Percentiles rank a stretch among this genome's conserved stretches.
phyloP scores from a whole-genome alignment of 2,797 vertebrate genomes.

The Microhierax caerulescens region DNA sequence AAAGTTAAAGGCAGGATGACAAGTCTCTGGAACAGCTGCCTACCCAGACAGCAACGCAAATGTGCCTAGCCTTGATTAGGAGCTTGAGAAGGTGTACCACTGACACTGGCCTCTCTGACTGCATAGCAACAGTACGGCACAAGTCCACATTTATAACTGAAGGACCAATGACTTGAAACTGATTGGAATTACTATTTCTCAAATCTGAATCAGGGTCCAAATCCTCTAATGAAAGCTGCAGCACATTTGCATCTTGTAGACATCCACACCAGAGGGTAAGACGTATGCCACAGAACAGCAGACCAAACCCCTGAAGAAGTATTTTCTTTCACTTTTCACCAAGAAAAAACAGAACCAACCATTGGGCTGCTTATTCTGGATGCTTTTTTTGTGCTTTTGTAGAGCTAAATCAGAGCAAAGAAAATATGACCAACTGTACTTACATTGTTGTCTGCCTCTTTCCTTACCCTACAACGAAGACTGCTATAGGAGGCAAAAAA shows the following conservation, averaged over 20 bases:
- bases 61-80: not conserved
- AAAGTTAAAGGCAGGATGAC: not conserved
- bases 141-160: not conserved
- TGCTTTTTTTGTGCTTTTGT: not conserved
- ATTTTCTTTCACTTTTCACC: not conserved
- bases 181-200: not conserved
- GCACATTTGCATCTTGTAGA: not conserved
- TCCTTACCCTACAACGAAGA: not conserved
- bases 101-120: not conserved
- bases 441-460: not conserved
- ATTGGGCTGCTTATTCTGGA: not conserved
- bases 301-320: not conserved
- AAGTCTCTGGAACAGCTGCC: not conserved
- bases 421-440: not conserved
- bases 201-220: not conserved
- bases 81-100: not conserved
- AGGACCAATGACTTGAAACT: not conserved
- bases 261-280: not conserved
- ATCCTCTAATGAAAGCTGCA: not conserved
- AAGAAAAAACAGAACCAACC: not conserved
- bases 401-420: not conserved
- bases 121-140: not conserved
- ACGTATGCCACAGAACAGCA: not conserved
- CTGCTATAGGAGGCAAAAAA: not conserved
- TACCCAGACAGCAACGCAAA: not conserved